Evolutionary conservation across 2,113 vertebrate genomes (phyloP).

Genomic region (Orientallactaga bullata): DNA sequence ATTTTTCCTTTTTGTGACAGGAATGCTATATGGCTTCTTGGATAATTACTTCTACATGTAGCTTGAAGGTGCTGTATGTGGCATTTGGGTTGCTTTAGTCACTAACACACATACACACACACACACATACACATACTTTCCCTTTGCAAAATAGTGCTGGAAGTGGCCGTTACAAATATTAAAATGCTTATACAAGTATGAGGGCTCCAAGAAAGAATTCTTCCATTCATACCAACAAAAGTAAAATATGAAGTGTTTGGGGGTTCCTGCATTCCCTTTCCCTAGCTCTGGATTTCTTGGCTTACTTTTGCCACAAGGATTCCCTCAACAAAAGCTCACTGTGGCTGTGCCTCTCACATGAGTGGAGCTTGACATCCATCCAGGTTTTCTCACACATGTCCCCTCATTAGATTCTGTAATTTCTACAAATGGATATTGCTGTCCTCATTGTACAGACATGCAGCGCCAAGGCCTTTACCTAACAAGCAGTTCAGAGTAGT

Average conservation of each 20-base stretch:
- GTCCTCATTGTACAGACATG: neutral
- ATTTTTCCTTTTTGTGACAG: slow-evolving; percentile 36
- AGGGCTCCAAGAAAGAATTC: neutral
- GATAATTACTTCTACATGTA: neutral
- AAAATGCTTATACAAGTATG: neutral
- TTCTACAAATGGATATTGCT: neutral
- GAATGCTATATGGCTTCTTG: no score
- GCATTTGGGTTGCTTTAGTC: neutral
- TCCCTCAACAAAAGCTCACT: neutral
- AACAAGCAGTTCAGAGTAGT: neutral
- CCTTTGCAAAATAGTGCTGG: neutral
- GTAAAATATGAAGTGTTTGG: neutral
- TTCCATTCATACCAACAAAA: neutral
- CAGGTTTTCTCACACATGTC: neutral
- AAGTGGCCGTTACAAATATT: neutral
- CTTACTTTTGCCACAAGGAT: neutral
- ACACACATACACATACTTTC: neutral
- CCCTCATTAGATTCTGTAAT: neutral
- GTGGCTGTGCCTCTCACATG: neutral
- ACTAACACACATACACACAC: neutral
- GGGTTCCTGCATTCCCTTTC: neutral
- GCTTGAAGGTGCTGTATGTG: neutral
- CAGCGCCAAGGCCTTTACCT: neutral
- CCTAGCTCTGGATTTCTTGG: neutral
- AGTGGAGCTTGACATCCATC: neutral